Conservation (phyloP, 2,113 vertebrate genomes). For the Mesembrinibis cayennensis region DNA sequence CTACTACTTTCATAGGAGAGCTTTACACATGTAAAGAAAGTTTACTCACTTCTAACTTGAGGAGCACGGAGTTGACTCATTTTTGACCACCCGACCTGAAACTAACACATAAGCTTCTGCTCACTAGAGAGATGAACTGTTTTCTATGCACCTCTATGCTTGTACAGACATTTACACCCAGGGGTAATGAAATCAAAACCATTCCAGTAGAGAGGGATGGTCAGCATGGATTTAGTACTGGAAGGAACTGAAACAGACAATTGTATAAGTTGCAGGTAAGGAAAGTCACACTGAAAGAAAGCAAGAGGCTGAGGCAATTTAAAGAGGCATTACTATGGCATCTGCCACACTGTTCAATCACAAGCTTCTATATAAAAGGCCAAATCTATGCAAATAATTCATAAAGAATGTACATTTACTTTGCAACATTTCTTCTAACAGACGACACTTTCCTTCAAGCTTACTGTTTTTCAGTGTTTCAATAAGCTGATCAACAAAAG, state of each 20-base stretch:
- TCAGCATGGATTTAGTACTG: background rate
- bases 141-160: background rate
- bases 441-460: background rate
- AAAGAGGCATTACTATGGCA: background rate
- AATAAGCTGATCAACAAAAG: background rate
- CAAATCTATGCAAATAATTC: background rate
- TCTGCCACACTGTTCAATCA: background rate
- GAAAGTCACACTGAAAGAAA: background rate
- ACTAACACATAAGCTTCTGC: background rate
- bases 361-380: background rate
- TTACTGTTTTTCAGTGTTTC: background rate
- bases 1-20: background rate
- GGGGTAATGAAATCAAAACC: background rate
- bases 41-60: background rate
- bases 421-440: background rate
- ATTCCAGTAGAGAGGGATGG: background rate
- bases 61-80: background rate
- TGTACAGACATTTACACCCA: background rate
- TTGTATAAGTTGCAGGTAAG: background rate
- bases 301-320: background rate
- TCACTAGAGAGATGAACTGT: background rate
- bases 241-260: background rate
- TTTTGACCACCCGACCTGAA: background rate
- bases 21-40: background rate
- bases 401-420: background rate